Evolutionary conservation across 2,113 vertebrate genomes (phyloP).

Genomic region (Corynorhinus townsendii): DNA sequence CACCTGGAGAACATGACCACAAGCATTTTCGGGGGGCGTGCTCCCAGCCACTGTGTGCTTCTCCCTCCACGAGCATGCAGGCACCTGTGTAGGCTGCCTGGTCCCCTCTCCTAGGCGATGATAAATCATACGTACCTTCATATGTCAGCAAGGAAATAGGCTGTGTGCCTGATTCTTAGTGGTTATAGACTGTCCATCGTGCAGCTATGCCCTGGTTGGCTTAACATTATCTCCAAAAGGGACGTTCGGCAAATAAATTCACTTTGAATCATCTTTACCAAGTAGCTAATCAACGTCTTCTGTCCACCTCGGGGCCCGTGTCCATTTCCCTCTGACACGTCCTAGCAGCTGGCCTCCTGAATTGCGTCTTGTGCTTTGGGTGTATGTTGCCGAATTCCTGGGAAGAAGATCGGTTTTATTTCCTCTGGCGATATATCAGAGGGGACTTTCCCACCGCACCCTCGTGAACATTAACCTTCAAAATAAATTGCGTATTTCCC

Average conservation of each 20-base stretch:
- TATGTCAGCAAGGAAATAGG: accelerated
- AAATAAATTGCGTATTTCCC: neutral
- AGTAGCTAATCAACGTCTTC: accelerated
- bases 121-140: accelerated
- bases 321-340: accelerated
- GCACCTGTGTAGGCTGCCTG: accelerated
- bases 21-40: accelerated
- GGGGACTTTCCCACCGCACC: neutral
- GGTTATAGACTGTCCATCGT: accelerated
- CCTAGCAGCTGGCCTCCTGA: neutral
- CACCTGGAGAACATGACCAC: accelerated
- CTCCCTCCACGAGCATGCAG: accelerated
- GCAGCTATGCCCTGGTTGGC: accelerated
- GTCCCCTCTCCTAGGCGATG: accelerated
- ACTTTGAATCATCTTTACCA: too few species aligned
- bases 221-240: accelerated
- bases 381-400: accelerated
- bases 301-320: accelerated
- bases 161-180: accelerated
- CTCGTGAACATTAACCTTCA: neutral
- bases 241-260: accelerated
- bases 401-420: neutral
- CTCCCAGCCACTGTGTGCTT: accelerated
- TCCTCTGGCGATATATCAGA: neutral
- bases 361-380: accelerated